These are phyloP conservation scores for Pseudonaja textilis DNA, from an alignment of 2,113 vertebrate genomes.

Conservation along the genomic window DNA sequence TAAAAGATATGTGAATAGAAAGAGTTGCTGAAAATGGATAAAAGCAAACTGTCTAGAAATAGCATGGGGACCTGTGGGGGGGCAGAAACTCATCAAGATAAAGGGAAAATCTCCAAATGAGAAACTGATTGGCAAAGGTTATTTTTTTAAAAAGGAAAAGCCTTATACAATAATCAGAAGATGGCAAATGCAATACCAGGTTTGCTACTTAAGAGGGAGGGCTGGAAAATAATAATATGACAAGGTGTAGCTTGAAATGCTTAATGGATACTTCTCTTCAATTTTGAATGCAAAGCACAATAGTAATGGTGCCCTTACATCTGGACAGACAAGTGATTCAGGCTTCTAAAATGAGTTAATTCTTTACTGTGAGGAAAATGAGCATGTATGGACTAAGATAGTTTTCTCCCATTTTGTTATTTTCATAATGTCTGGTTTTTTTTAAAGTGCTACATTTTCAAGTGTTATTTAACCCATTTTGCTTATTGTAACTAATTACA, in stretches of 20 bases:
- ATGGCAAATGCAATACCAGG: constrained; percentile 58
- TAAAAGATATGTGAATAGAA: constrained; percentile 41
- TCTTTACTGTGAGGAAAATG: constrained; percentile 38
- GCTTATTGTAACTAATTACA: background rate
- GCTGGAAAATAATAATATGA: constrained; percentile 51
- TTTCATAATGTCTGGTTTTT: background rate
- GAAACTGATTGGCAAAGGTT: constrained; percentile 59
- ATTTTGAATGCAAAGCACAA: constrained; percentile 63
- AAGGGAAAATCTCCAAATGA: constrained; percentile 55
- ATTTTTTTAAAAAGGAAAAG: constrained; percentile 39
- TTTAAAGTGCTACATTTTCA: background rate
- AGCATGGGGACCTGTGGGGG: constrained; percentile 31
- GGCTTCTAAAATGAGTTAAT: constrained; percentile 49
- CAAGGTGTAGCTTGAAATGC: constrained; percentile 55
- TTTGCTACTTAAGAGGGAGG: constrained; percentile 55
- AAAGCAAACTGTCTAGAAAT: constrained; percentile 41
- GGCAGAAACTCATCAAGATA: constrained; percentile 47
- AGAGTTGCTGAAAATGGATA: constrained; percentile 53
- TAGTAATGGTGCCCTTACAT: constrained; percentile 49
- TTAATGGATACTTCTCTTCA: constrained; percentile 66
- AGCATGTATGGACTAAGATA: constrained; percentile 5
- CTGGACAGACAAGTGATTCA: constrained; percentile 44
- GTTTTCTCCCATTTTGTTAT: background rate
- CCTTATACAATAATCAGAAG: constrained; percentile 59
- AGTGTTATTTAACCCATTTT: background rate